Percentiles rank a stretch among this genome's conserved stretches.
phyloP scores from a whole-genome alignment of 2,888 invertebrate species.

The Thymelicus lineola region DNA sequence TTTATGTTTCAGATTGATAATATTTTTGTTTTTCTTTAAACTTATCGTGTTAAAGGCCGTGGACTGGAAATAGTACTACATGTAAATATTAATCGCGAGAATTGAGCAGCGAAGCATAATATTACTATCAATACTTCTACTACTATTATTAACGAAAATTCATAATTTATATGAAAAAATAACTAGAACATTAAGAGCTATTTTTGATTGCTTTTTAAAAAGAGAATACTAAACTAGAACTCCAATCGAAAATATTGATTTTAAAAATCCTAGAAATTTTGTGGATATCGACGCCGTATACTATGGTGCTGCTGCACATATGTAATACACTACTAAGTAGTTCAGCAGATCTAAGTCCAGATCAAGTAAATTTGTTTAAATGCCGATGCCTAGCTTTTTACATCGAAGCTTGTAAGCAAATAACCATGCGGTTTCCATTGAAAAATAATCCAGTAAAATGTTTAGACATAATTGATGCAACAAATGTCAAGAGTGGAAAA shows the following conservation, averaged over 20 bases:
- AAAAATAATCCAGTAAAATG: constrained; percentile 24
- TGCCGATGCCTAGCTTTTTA: constrained; percentile 41
- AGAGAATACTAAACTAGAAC: too few relatives aligned
- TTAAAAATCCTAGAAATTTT: constrained; percentile 42
- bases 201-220: too few relatives aligned
- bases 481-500: constrained; percentile 33
- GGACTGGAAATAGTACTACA: too few relatives aligned
- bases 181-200: too few relatives aligned
- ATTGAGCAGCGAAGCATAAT: too few relatives aligned
- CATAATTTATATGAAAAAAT: too few relatives aligned
- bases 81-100: too few relatives aligned
- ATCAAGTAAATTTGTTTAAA: constrained; percentile 44
- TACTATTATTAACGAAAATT: too few relatives aligned
- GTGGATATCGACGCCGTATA: constrained; percentile 31
- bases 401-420: constrained; percentile 35
- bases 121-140: too few relatives aligned
- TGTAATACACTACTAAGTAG: constrained; percentile 41
- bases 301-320: constrained; percentile 39
- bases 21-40: too few relatives aligned
- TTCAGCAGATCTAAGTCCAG: constrained; percentile 37
- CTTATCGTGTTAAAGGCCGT: too few relatives aligned
- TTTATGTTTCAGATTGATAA: too few relatives aligned
- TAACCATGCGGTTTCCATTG: constrained; percentile 29
- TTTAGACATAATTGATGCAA: constrained; percentile 32
- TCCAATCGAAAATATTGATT: constrained; percentile 46